Percentiles rank a stretch among this genome's conserved stretches.
These are phyloP conservation scores for Myrmophylax atrothorax DNA, from an alignment of 2,113 vertebrate species.

Conservation along the genomic window DNA sequence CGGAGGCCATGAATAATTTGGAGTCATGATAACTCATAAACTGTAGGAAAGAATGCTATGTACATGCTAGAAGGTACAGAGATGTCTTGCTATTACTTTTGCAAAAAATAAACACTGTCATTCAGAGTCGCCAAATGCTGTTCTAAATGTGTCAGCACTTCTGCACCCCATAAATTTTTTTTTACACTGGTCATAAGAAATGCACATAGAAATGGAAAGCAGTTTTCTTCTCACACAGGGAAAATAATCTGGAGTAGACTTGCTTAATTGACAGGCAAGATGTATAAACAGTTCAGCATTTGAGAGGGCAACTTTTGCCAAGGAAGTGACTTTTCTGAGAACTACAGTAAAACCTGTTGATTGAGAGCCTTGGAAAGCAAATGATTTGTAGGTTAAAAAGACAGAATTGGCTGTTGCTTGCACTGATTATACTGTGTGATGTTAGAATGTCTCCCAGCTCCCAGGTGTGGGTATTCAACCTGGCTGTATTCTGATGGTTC, in stretches of 20 bases:
- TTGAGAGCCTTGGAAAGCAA: background rate
- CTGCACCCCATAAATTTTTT: background rate
- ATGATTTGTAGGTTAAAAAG: background rate
- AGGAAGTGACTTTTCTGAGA: background rate
- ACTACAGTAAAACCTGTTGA: background rate
- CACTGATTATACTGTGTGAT: background rate
- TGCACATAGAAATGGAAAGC: background rate
- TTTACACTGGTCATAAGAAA: background rate
- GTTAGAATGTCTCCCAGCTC: background rate
- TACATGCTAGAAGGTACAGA: background rate
- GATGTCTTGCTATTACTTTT: background rate
- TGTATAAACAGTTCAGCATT: background rate
- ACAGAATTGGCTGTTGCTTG: background rate
- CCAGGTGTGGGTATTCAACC: background rate
- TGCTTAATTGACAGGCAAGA: background rate
- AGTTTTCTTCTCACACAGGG: background rate
- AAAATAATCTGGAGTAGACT: background rate
- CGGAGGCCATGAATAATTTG: background rate
- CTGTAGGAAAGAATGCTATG: background rate
- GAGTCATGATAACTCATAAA: background rate
- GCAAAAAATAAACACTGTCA: background rate
- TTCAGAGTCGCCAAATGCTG: background rate
- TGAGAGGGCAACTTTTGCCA: background rate
- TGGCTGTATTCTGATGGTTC: background rate
- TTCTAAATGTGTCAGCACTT: background rate